Conservation (phyloP, 2,113 vertebrate genomes). For the Notechis scutatus region DNA sequence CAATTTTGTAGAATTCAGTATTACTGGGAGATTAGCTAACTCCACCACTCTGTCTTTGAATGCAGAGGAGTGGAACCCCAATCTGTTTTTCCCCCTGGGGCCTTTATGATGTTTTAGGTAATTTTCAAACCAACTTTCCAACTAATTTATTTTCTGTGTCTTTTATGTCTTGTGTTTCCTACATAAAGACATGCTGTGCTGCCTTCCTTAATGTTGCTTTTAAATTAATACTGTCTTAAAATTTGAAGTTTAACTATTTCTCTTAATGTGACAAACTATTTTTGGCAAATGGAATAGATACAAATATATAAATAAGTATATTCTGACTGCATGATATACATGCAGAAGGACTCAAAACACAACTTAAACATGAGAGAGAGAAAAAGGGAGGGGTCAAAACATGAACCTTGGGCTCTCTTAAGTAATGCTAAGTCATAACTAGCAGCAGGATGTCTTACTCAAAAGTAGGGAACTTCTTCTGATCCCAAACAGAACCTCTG, state of each 20-base stretch:
- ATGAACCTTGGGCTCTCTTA: too few species aligned
- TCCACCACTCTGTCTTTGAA: neutral
- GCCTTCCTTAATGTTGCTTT: neutral
- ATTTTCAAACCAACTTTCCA: neutral
- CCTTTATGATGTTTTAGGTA: neutral
- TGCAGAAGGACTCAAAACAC: neutral
- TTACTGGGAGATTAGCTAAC: neutral
- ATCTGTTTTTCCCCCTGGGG: too few species aligned
- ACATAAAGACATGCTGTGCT: neutral
- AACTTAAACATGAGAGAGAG: neutral
- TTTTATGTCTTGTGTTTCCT: too few species aligned
- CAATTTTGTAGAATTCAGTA: neutral
- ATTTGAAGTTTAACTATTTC: neutral
- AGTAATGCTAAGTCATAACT: neutral
- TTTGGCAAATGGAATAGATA: neutral
- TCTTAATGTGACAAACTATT: neutral
- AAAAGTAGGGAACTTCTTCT: neutral
- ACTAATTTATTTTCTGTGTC: neutral
- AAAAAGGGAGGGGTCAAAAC: too few species aligned
- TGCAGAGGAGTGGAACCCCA: neutral
- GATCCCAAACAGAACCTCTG: slow-evolving; percentile 7
- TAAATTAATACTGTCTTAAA: neutral
- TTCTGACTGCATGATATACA: neutral
- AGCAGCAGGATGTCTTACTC: neutral
- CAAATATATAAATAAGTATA: neutral